A percentile compares a stretch with the other conserved stretches of the same genome.
phyloP scores from a whole-genome alignment of 2,113 vertebrate species.

The Sturnus vulgaris region DNA sequence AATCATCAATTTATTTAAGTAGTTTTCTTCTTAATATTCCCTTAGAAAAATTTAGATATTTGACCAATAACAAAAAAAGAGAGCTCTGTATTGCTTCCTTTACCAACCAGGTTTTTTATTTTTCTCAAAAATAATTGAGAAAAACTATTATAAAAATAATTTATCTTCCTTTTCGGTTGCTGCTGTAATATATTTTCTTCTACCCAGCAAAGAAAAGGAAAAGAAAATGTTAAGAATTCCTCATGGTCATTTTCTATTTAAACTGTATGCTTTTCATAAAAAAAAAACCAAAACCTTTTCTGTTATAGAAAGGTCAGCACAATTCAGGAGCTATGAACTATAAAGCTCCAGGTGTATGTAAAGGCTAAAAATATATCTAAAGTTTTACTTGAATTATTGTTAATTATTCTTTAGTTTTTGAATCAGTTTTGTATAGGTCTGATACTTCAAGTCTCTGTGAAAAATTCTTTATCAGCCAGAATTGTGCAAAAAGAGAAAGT shows the following conservation, averaged over 20 bases:
- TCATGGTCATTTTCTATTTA: neutral
- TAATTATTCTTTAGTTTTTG: neutral
- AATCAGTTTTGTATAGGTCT: neutral
- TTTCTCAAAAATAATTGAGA: neutral
- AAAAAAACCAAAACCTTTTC: neutral
- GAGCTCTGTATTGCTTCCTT: neutral
- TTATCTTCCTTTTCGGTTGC: neutral
- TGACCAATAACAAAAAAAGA: neutral
- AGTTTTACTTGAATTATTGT: neutral
- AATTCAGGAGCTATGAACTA: neutral
- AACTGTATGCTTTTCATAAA: neutral
- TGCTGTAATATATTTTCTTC: neutral
- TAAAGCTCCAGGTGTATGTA: neutral
- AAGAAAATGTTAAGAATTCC: constrained; percentile 35
- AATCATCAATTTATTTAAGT: neutral
- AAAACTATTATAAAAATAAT: neutral
- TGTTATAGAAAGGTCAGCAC: neutral
- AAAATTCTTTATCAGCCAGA: neutral
- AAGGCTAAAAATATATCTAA: neutral
- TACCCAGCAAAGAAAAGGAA: neutral
- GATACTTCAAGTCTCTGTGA: neutral
- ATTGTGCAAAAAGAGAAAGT: neutral
- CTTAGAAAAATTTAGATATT: neutral
- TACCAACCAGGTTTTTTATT: neutral
- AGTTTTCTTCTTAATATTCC: neutral